Evolutionary conservation across 2,888 invertebrate genomes (phyloP).

Genomic region (Lymantria monacha): DNA sequence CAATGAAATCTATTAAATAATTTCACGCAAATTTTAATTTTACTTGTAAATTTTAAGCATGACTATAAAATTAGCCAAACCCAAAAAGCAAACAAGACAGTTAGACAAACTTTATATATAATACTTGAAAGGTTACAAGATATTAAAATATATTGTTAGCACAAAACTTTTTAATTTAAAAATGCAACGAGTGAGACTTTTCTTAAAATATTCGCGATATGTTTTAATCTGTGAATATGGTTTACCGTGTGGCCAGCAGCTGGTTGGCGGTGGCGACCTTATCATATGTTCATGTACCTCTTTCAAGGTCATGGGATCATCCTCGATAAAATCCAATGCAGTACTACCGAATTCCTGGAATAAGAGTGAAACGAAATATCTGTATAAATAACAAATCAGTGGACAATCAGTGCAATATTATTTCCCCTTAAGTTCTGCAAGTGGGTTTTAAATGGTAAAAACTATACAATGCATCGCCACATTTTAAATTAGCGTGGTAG

Average conservation of each 20-base stretch:
- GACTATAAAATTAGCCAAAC: too few relatives aligned
- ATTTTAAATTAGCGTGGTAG: too few relatives aligned
- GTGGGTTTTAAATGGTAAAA: too few relatives aligned
- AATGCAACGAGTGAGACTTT: background rate
- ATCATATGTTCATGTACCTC: slow-evolving; percentile 93
- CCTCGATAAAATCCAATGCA: slow-evolving; percentile 79
- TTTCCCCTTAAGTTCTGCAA: too few relatives aligned
- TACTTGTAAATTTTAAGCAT: too few relatives aligned
- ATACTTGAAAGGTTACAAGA: background rate
- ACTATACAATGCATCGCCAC: too few relatives aligned
- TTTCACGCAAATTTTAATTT: too few relatives aligned
- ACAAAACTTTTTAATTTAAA: slow-evolving; percentile 3
- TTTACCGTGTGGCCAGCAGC: slow-evolving; percentile 85
- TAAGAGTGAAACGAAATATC: background rate
- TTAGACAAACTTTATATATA: background rate
- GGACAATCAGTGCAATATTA: too few relatives aligned
- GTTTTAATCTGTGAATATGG: background rate
- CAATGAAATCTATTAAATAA: too few relatives aligned
- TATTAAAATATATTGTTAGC: slow-evolving; percentile 1
- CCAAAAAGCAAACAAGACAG: too few relatives aligned
- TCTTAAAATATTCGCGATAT: slow-evolving; percentile 1
- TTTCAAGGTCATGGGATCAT: slow-evolving; percentile 88
- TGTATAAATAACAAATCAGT: too few relatives aligned
- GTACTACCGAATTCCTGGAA: slow-evolving; percentile 76
- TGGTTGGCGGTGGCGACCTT: slow-evolving; percentile 90